phyloP scores from a whole-genome alignment of 2,797 vertebrate genomes.

The Periophthalmus magnuspinnatus region DNA sequence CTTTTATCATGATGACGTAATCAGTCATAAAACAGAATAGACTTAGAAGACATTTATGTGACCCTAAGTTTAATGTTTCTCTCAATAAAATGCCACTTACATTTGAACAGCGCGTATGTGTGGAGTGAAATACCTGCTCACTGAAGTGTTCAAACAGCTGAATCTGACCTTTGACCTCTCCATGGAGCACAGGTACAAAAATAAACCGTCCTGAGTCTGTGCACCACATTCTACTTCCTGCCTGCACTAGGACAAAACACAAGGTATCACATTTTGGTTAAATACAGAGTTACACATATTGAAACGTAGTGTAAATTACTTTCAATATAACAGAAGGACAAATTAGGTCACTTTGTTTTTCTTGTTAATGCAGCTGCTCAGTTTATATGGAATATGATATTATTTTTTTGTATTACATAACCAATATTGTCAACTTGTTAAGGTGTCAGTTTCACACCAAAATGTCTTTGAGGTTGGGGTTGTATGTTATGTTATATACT shows the following conservation, averaged over 20 bases:
- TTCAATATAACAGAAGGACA: too few species aligned
- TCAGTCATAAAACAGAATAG: neutral
- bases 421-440: too few species aligned
- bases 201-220: neutral
- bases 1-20: neutral
- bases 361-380: too few species aligned
- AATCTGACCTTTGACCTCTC: conserved; percentile 24
- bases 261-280: neutral
- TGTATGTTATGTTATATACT: too few species aligned
- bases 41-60: neutral
- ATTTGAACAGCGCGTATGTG: conserved; percentile 8
- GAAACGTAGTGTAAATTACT: too few species aligned
- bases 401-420: too few species aligned
- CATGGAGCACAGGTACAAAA: conserved; percentile 13
- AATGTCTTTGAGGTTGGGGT: too few species aligned
- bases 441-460: too few species aligned
- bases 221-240: neutral
- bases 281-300: neutral
- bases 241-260: neutral
- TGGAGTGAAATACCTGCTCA: conserved; percentile 42
- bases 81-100: neutral
- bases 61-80: neutral
- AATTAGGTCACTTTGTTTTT: too few species aligned
- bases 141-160: conserved; percentile 24
- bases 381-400: too few species aligned